Percentiles rank a stretch among this genome's conserved stretches.
These are phyloP conservation scores for Dinothrombium tinctorium DNA, from an alignment of 1,140 invertebrate genomes.

Conservation along the genomic window DNA sequence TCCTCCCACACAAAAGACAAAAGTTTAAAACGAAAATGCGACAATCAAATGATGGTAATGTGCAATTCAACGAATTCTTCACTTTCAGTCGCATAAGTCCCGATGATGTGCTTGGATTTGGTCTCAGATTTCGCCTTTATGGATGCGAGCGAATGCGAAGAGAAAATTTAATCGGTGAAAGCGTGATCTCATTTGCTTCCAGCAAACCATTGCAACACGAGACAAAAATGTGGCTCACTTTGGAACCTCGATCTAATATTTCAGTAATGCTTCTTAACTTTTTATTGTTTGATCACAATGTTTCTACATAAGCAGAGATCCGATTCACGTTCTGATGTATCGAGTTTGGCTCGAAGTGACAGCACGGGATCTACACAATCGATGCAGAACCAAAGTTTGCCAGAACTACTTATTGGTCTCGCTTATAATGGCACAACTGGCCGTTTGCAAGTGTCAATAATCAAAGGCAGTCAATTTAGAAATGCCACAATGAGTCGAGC, in stretches of 20 bases:
- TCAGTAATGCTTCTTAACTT: too few relatives aligned
- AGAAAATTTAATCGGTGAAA: constrained; percentile 70
- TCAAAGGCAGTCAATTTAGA: constrained; percentile 55
- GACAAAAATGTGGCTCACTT: constrained; percentile 60
- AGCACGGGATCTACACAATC: constrained; percentile 78
- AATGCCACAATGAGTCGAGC: constrained; percentile 29
- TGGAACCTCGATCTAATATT: constrained; percentile 61
- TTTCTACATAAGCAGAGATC: constrained; percentile 21
- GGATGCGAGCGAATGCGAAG: constrained; percentile 67
- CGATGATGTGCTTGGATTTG: constrained; percentile 75
- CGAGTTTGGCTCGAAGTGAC: constrained; percentile 64
- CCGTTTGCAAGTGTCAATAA: constrained; percentile 43
- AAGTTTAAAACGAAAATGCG: constrained; percentile 76
- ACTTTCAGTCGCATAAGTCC: constrained; percentile 41
- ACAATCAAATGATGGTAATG: constrained; percentile 49
- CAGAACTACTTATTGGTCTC: constrained; percentile 62
- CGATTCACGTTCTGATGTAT: constrained; percentile 24
- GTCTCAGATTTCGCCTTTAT: constrained; percentile 65
- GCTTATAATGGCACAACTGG: constrained; percentile 81
- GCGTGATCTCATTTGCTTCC: constrained; percentile 57
- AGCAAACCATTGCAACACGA: constrained; percentile 63
- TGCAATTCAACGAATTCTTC: constrained; percentile 77
- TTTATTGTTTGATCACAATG: too few relatives aligned
- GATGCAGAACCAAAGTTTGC: constrained; percentile 62
- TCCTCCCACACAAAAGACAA: constrained; percentile 71